phyloP scores from a whole-genome alignment of 2,113 vertebrate genomes.

The Larimichthys polyactis region DNA sequence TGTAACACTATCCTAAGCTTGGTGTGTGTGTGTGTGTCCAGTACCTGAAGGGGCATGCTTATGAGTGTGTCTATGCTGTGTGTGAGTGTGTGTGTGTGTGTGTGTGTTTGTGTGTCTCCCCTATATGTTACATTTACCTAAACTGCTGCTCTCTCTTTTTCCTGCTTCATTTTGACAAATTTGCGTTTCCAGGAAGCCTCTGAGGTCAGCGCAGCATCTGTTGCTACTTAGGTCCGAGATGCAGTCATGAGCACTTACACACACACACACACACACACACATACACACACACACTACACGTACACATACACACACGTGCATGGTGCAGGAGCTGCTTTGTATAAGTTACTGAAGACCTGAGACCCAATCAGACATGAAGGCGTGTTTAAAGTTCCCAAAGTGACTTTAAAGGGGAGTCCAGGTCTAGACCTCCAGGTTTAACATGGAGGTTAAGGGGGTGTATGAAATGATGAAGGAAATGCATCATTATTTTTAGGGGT shows the following conservation, averaged over 20 bases:
- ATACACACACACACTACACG: slow-evolving; percentile 27
- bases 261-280: slow-evolving; percentile 11
- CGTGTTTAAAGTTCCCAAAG: slow-evolving; percentile 82
- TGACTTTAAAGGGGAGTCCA: slow-evolving; percentile 63
- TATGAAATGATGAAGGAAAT: slow-evolving; percentile 10
- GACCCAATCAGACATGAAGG: slow-evolving; percentile 84
- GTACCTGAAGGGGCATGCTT: slow-evolving; percentile 9
- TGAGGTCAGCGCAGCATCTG: slow-evolving; percentile 94
- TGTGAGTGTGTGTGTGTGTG: neutral
- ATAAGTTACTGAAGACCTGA: slow-evolving; percentile 86
- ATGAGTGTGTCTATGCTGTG: slow-evolving; percentile 3
- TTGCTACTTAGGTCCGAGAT: slow-evolving; percentile 91
- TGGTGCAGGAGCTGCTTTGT: slow-evolving; percentile 82
- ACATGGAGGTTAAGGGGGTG: slow-evolving; percentile 20
- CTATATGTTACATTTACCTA: slow-evolving; percentile 87
- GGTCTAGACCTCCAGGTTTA: slow-evolving; percentile 46
- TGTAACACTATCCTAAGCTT: slow-evolving; percentile 36
- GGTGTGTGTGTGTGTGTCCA: slow-evolving; percentile 19
- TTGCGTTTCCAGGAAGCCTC: slow-evolving; percentile 93
- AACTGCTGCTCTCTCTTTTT: slow-evolving; percentile 80
- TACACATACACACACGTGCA: slow-evolving; percentile 35
- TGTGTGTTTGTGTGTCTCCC: slow-evolving; percentile 34
- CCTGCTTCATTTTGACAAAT: slow-evolving; percentile 94
- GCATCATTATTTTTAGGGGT: slow-evolving; percentile 4
- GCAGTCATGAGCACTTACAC: slow-evolving; percentile 41